These are phyloP conservation scores for Tautogolabrus adspersus DNA, from an alignment of 2,113 vertebrate species.

Conservation along the genomic window DNA sequence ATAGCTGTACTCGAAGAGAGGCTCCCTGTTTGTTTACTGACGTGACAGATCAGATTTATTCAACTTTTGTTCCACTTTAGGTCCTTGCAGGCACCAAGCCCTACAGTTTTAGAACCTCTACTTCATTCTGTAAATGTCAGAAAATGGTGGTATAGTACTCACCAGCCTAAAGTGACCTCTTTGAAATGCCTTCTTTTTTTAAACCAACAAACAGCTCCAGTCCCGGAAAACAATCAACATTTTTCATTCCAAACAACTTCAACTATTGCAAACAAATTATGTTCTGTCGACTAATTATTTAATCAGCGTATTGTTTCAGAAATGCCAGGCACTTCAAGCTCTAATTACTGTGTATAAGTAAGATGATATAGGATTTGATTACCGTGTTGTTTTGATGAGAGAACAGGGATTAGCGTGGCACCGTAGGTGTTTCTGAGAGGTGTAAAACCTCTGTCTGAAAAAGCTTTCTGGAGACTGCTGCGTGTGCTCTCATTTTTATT, in stretches of 20 bases:
- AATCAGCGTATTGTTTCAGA: constrained; percentile 35
- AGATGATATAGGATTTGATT: constrained; percentile 28
- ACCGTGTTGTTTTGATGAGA: constrained; percentile 34
- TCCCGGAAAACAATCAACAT: neutral
- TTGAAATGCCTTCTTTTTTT: neutral
- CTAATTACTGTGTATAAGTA: neutral
- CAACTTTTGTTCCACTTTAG: constrained; percentile 7
- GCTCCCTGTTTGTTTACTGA: constrained; percentile 8
- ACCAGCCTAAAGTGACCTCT: neutral
- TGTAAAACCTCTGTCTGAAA: constrained; percentile 50
- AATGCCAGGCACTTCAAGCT: neutral
- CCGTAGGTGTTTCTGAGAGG: constrained; percentile 29
- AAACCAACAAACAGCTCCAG: neutral
- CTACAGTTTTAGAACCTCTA: neutral
- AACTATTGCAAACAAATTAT: neutral
- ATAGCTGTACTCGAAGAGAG: neutral
- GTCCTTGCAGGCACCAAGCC: neutral
- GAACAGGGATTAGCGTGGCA: constrained; percentile 28
- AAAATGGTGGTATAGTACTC: neutral
- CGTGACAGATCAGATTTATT: constrained; percentile 11
- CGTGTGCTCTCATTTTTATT: constrained; percentile 68
- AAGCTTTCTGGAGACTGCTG: constrained; percentile 51
- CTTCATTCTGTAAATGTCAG: neutral
- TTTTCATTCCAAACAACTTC: neutral
- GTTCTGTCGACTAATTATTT: constrained; percentile 18